Evolutionary conservation across 2,888 invertebrate species (phyloP), one percentile per base, ranked within the genome.

Genomic region (Tenthredo amoena): DNA sequence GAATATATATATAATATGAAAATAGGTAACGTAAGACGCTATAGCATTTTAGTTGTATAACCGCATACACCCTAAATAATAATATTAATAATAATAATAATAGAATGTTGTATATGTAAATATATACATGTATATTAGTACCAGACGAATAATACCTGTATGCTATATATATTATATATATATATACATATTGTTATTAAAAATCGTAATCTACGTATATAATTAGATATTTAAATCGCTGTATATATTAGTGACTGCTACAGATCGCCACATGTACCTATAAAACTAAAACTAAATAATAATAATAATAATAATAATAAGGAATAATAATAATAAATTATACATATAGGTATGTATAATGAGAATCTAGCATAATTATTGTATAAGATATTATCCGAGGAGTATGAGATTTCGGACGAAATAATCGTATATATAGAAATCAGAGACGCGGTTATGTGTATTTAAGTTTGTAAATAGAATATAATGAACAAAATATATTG

Each of bases 241-340:
- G 68, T 68, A 68, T 34, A 68, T 68, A 68, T 34, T 68, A 68
- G 34, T 34, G 34, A 15, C 15, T 68, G 68, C 68, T 34, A 68
- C 68, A 34, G 68, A 68, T 68, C 68, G 68, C 68, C 15, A 68
- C 68, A 34, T 34, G 68, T 68, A 68, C 68, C 68, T 68, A 68
- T 68, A 68, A 55, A 55, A 18, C n/a, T 55, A n/a, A 55, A n/a
- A 55, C 7, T n/a, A 55, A n/a, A 55, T 55, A 50, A 50, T 50
- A 50, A 47, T 47, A 47, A 12, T 50, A n/a, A 50, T n/a, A 50
- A 26, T 47, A 47, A 12, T 50, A n/a, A 50, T n/a, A 50, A 26
- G 26, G 26, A 26, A 50, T 50, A n/a, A n/a, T n/a, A 50, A 50
- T 50, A n/a, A 50, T 50, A 50, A n/a, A 47, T 47, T 47, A 47